These are phyloP conservation scores for Oenanthe melanoleuca DNA, from an alignment of 2,113 vertebrate genomes.

Conservation along the genomic window DNA sequence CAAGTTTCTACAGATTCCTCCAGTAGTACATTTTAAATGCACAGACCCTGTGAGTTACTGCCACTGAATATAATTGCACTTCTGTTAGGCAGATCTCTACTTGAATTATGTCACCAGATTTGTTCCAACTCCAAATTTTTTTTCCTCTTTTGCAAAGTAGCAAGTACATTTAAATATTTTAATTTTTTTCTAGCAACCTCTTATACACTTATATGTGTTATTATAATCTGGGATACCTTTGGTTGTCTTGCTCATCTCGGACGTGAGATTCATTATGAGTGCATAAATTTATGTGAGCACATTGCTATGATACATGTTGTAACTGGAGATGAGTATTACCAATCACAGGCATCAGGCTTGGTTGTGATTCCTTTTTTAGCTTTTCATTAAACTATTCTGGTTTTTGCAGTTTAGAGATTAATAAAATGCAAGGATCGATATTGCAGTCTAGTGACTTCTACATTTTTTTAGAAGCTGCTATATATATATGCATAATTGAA, in stretches of 20 bases:
- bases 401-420: not conserved
- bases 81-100: not conserved
- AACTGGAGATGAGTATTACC: not conserved
- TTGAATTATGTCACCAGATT: not conserved
- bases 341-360: not conserved
- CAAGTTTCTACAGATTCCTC: not conserved
- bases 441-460: not conserved
- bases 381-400: not conserved
- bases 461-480: not conserved
- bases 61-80: not conserved
- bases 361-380: not conserved
- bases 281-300: not conserved
- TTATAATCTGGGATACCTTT: not conserved
- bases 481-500: not conserved
- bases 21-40: not conserved
- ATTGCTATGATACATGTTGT: not conserved
- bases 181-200: not conserved
- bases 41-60: not conserved
- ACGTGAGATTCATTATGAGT: rapidly evolving
- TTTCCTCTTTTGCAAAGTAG: not conserved
- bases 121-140: not conserved
- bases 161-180: not conserved
- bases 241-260: not conserved
- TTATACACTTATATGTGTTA: not conserved
- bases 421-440: not conserved